phyloP scores from a whole-genome alignment of 2,888 invertebrate genomes.

The Drosophila bunnanda region DNA sequence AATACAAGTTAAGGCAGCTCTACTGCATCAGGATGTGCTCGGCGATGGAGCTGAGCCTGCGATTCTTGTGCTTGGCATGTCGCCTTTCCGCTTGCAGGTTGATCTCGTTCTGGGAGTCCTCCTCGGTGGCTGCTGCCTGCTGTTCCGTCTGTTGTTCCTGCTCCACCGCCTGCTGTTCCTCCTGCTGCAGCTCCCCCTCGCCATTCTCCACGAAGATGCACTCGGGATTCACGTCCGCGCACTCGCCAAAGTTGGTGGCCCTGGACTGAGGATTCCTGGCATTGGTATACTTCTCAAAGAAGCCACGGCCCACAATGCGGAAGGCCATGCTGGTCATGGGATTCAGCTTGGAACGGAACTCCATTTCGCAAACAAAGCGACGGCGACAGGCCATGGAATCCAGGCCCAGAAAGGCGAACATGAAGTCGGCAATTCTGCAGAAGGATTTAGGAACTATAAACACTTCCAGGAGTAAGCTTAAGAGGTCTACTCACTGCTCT shows the following conservation, averaged over 20 bases:
- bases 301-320: constrained; percentile 82
- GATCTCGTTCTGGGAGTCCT: constrained; percentile 62
- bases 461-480: not conserved
- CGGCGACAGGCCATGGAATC: constrained; percentile 84
- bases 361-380: constrained; percentile 86
- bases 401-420: constrained; percentile 83
- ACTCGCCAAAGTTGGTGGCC: constrained; percentile 81
- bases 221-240: constrained; percentile 81
- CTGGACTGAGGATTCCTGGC: constrained; percentile 68
- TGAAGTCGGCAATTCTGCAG: constrained; percentile 82
- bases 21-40: constrained; percentile 68
- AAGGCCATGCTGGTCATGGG: constrained; percentile 83
- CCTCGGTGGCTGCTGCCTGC: constrained; percentile 20
- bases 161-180: constrained; percentile 13
- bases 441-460: not conserved
- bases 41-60: constrained; percentile 61
- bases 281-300: constrained; percentile 82
- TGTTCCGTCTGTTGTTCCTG: constrained; percentile 5
- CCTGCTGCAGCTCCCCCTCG: constrained; percentile 33
- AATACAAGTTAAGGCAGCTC: constrained; percentile 26
- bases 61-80: constrained; percentile 47
- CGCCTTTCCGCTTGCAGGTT: constrained; percentile 66
- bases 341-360: constrained; percentile 84
- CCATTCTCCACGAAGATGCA: constrained; percentile 79
- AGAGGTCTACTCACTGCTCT: constrained; percentile 73